phyloP scores from a whole-genome alignment of 2,888 invertebrate genomes.

The Pecten maximus region DNA sequence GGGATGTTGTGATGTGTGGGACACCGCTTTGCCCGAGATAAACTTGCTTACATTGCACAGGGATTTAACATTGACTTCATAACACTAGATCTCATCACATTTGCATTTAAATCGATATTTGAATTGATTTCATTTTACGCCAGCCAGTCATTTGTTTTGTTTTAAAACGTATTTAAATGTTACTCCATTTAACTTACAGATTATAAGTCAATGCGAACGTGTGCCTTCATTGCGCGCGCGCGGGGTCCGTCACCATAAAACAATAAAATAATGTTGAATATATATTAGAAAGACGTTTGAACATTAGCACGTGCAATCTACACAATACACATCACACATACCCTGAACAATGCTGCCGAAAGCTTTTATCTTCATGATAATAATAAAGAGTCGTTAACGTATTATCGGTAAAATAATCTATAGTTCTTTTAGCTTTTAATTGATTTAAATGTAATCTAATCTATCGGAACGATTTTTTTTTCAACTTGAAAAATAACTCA shows the following conservation, averaged over 20 bases:
- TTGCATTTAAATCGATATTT: constrained; percentile 16
- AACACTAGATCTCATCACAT: not conserved
- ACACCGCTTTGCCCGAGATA: not conserved
- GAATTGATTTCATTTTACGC: not conserved
- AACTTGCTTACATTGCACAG: not conserved
- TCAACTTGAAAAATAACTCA: not conserved
- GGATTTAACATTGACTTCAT: not conserved
- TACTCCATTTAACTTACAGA: not conserved
- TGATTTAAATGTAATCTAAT: not conserved
- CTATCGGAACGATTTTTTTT: not conserved
- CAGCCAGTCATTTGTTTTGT: not conserved
- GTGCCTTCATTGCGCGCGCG: too few relatives aligned
- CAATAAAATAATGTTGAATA: too few relatives aligned
- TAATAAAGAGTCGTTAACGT: not conserved
- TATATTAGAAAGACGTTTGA: not conserved
- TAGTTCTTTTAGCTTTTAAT: not conserved
- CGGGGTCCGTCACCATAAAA: too few relatives aligned
- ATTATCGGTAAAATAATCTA: not conserved
- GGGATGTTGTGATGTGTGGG: not conserved
- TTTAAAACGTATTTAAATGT: not conserved
- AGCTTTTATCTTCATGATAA: not conserved
- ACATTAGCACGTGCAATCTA: not conserved
- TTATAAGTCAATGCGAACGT: too few relatives aligned
- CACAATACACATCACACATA: not conserved
- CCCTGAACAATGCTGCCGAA: not conserved